Base-by-base conservation (phyloP, 1,140 invertebrate genomes). In the Argopecten irradians region DNA sequence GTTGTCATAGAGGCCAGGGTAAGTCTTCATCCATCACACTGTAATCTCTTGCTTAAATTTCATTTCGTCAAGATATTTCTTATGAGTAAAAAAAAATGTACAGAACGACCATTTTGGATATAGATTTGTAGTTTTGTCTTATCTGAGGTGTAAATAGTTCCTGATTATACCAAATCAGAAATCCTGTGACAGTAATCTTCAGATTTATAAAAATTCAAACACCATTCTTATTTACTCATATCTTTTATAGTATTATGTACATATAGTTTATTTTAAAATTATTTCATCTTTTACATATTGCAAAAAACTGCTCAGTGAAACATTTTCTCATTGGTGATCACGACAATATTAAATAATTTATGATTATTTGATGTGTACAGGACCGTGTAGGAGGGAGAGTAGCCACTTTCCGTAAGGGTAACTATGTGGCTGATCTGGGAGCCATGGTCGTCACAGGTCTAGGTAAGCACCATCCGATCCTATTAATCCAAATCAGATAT, bases 371-470 rank as follows among this genome's bases (percentile, higher is more conserved):
- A 32, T 83, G 8, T 86, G n/a, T 46, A 43, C 90, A 97, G 97
- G 98, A 99, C 96, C 96, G 99, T 89, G 98, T 99, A 71, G 99
- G 99, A 87, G 99, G 99, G 1, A 96, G 99, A 82, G 98, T 99
- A 92, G 98, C 98, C 19, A 99, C 99, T 22, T 99, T 99, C 95
- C 97, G 98, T 92, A 99, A 99, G 96, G 97, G 97, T 86, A 98
- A 97, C 91, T 99, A 98, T 95, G 97, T 99, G 43, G 99, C 99
- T 41, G 99, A 99, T 96, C 96, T 99, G 89, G 99, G 97, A 36
- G 96, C 96, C 14, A 96, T 97, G 96, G 96, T 97, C 34, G 96
- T 97, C 19, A 97, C 96, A 33, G 97, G 96, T 82, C 91, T 96
- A 28, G 95, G 96, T 96, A 93, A 92, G 93, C 90, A 82, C n/a